A percentile compares a stretch with the other conserved stretches of the same genome.
These are phyloP conservation scores for Pachydiplax longipennis DNA, from an alignment of 2,888 invertebrate genomes.

Conservation along the genomic window DNA sequence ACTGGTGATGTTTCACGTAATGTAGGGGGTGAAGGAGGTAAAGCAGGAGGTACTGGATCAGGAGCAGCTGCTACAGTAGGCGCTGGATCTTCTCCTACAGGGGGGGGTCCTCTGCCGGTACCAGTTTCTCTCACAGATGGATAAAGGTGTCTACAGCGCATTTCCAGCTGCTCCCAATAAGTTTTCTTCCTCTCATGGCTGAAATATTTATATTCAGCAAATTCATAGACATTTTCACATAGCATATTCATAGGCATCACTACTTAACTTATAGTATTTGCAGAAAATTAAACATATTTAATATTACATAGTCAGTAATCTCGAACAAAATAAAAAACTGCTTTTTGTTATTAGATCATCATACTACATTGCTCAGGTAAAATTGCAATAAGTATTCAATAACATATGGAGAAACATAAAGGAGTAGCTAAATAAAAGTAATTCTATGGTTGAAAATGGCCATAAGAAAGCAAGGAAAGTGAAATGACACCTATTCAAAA, in stretches of 20 bases:
- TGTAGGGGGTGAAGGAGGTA: constrained; percentile 50
- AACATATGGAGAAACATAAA: too few relatives aligned
- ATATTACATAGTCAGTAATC: too few relatives aligned
- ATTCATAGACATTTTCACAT: neutral
- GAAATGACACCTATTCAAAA: too few relatives aligned
- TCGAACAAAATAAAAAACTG: too few relatives aligned
- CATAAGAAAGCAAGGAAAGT: too few relatives aligned
- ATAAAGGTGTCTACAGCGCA: constrained; percentile 82
- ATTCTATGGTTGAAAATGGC: too few relatives aligned
- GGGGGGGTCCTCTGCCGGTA: constrained; percentile 58
- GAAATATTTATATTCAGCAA: constrained; percentile 51
- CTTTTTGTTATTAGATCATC: too few relatives aligned
- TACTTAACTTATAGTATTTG: neutral
- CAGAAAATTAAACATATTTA: neutral
- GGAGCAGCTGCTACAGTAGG: constrained; percentile 49
- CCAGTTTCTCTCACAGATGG: constrained; percentile 56
- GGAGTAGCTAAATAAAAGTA: too few relatives aligned
- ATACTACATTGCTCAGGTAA: too few relatives aligned
- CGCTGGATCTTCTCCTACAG: constrained; percentile 48
- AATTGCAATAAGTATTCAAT: too few relatives aligned
- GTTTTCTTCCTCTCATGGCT: constrained; percentile 93
- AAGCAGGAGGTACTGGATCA: constrained; percentile 49
- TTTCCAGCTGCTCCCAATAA: constrained; percentile 92
- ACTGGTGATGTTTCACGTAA: constrained; percentile 20
- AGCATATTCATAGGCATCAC: neutral